Evolutionary conservation across 2,888 invertebrate genomes (phyloP), one percentile per base, ranked within the genome.

Genomic region (Lasius platythorax): DNA sequence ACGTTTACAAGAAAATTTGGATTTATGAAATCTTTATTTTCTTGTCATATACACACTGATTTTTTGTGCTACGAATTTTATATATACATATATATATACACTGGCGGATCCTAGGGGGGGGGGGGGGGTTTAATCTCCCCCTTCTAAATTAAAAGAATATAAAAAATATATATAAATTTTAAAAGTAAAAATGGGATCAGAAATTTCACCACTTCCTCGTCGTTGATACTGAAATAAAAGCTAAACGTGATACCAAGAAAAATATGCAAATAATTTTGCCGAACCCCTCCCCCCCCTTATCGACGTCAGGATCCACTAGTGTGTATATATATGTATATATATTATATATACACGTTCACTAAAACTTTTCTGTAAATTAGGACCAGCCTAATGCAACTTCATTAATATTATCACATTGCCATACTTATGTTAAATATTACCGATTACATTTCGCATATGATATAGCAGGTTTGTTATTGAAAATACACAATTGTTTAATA

Each of bases 301-400:
- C 37, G 37, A 37, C 4, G 5, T 37, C 5, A 4, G 5, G 37
- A 37, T 37, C 37, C 37, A 5, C 37, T 37, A 37, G 37, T 37
- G 37, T 53, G 37, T 30, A 30, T 33, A 50, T 68, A 50, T n/a
- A 50, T 53, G 23, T 12, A 43, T 12, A 43, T 12, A 43, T 43
- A 43, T 43, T 3, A 15, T 43, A 12, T 43, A 12, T 78, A 73
- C 58, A 73, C 58, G 78, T 56, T 63, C 72, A 28, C 50, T 61
- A 82, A 88, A 82, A 53, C 79, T 87, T 86, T 88, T 86, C 88
- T 92, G 87, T 88, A 91, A 91, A 92, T 92, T 92, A 93, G 91
- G 92, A 87, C 92, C 91, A 92, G 92, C 91, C 92, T 92, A 92
- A 92, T 87, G 87, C 50, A 87, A 85, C 58, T 83, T 87, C 1